These are phyloP conservation scores for Sylvia borin DNA, from an alignment of 2,797 vertebrate species.

Conservation along the genomic window DNA sequence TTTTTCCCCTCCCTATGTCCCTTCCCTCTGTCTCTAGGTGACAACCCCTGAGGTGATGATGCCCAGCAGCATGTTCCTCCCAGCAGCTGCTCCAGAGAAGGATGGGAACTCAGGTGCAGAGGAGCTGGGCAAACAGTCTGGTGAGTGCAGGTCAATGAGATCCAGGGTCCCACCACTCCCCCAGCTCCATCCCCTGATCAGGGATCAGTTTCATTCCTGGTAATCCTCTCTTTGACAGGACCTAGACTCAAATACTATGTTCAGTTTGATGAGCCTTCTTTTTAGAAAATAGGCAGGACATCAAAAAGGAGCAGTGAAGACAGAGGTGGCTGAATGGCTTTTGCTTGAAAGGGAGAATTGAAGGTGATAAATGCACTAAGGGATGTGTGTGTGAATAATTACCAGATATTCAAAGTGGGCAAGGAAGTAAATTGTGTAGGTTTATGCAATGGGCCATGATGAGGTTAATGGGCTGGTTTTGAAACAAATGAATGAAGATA, in stretches of 20 bases:
- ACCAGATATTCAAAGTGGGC: not conserved
- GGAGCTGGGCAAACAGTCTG: conserved; percentile 86
- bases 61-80: conserved; percentile 97
- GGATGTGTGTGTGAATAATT: not conserved
- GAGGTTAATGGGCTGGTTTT: conserved; percentile 5
- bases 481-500: not conserved
- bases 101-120: conserved; percentile 85
- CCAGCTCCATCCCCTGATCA: not conserved
- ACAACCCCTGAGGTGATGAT: conserved; percentile 91
- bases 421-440: conserved; percentile 29
- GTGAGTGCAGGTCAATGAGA: conserved; percentile 76
- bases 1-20: conserved; percentile 18
- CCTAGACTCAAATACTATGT: not conserved
- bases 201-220: not conserved
- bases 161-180: not conserved
- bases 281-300: not conserved
- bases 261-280: not conserved
- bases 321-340: not conserved
- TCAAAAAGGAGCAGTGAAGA: not conserved
- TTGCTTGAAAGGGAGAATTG: conserved; percentile 35
- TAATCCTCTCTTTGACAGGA: not conserved
- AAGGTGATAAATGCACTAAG: conserved; percentile 2
- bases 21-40: conserved; percentile 81
- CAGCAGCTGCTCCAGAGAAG: conserved; percentile 84
- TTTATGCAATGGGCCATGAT: conserved; percentile 20